phyloP scores from a whole-genome alignment of 2,797 vertebrate species.

The Anguilla obscura region DNA sequence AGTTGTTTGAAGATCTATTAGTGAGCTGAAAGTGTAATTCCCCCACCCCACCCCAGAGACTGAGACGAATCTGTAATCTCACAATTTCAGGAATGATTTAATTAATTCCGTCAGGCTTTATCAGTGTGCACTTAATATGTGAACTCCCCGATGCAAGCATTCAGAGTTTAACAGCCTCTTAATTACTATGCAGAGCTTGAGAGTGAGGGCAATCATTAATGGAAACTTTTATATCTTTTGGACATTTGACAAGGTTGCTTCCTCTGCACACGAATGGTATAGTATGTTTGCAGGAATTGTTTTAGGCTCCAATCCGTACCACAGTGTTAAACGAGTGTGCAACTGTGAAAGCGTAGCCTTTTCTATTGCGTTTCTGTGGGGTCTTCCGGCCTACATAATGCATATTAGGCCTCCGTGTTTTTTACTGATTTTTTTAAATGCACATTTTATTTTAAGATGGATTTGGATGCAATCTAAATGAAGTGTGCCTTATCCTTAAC shows the following conservation, averaged over 20 bases:
- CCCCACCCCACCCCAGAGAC: conserved; percentile 14
- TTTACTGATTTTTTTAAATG: neutral
- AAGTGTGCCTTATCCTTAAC: neutral
- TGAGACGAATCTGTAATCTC: conserved; percentile 33
- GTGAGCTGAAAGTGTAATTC: neutral
- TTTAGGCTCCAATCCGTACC: neutral
- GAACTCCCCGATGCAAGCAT: conserved; percentile 5
- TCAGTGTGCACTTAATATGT: conserved; percentile 4
- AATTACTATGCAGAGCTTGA: conserved; percentile 15
- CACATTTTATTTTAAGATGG: neutral
- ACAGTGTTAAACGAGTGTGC: neutral
- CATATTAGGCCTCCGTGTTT: neutral
- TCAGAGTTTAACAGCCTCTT: neutral
- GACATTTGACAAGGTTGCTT: neutral
- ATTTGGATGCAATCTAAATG: neutral
- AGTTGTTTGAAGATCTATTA: neutral
- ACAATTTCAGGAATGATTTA: neutral
- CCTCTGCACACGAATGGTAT: neutral
- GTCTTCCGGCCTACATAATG: neutral
- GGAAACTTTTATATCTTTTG: neutral
- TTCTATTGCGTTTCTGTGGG: neutral
- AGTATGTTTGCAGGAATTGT: neutral
- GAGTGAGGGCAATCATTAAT: conserved; percentile 12
- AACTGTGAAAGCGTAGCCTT: neutral
- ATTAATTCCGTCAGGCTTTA: conserved; percentile 18